phyloP scores from a whole-genome alignment of 2,888 invertebrate genomes.

The Orthonychiurus folsomi region DNA sequence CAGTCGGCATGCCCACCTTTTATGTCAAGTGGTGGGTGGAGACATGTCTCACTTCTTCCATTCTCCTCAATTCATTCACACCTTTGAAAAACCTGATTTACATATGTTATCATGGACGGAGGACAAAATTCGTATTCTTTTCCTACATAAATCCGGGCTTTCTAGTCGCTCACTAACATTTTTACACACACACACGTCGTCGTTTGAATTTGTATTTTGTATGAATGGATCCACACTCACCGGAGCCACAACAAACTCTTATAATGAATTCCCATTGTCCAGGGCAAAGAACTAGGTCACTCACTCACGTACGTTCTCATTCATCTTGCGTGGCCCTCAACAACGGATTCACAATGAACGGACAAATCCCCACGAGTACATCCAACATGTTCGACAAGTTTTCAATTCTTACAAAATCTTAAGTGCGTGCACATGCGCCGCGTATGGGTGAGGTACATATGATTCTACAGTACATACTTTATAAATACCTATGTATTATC shows the following conservation, averaged over 20 bases:
- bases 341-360: background rate
- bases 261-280: background rate
- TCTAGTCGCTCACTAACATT: too few relatives aligned
- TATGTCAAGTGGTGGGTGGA: background rate
- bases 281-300: background rate
- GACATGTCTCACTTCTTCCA: background rate
- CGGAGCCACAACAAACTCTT: too few relatives aligned
- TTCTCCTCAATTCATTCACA: background rate
- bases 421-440: background rate
- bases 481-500: background rate
- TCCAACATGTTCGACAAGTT: background rate
- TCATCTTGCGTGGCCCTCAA: background rate
- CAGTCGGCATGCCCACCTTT: background rate
- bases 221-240: too few relatives aligned
- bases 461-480: too few relatives aligned
- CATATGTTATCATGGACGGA: background rate
- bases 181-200: too few relatives aligned
- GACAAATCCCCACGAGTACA: background rate
- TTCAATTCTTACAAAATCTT: background rate
- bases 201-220: background rate
- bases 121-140: background rate
- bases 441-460: too few relatives aligned
- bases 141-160: background rate
- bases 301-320: background rate
- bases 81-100: background rate